Evolutionary conservation across 2,113 vertebrate genomes (phyloP).

Genomic region (Periophthalmus modestus): DNA sequence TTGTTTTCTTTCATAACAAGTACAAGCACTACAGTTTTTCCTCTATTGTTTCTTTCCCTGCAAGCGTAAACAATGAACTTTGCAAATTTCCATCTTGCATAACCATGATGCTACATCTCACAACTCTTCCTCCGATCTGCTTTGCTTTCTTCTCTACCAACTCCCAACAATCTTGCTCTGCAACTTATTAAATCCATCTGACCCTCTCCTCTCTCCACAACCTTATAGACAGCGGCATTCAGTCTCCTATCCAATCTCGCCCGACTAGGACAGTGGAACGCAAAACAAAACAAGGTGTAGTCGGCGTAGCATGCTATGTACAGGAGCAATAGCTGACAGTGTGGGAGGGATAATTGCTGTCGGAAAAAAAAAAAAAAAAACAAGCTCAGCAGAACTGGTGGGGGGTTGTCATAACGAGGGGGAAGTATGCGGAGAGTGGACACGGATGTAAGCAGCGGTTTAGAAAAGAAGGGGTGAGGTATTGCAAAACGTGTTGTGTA

Average conservation of each 20-base stretch:
- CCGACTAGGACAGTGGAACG: slow-evolving; percentile 47
- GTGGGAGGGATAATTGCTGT: slow-evolving; percentile 63
- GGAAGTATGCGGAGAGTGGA: slow-evolving; percentile 23
- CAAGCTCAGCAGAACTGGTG: slow-evolving; percentile 50
- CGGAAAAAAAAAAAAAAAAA: slow-evolving; percentile 26
- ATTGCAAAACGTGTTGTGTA: slow-evolving; percentile 20
- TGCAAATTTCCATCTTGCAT: not conserved
- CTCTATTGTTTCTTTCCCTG: not conserved
- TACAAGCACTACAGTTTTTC: too few species aligned
- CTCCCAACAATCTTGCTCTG: slow-evolving; percentile 48
- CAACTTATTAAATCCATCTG: slow-evolving; percentile 59
- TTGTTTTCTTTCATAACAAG: not conserved
- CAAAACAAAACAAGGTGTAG: slow-evolving; percentile 40
- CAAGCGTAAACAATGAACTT: not conserved
- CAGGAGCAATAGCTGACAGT: slow-evolving; percentile 42
- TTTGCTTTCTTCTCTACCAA: slow-evolving; percentile 42
- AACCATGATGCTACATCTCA: too few species aligned
- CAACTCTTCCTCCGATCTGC: too few species aligned
- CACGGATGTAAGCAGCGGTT: slow-evolving; percentile 3
- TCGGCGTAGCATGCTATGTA: slow-evolving; percentile 28
- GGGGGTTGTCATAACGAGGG: slow-evolving; percentile 49
- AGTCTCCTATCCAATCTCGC: slow-evolving; percentile 19
- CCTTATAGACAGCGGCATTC: slow-evolving; percentile 37
- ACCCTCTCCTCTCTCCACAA: slow-evolving; percentile 29
- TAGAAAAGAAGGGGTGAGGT: slow-evolving; percentile 20